phyloP scores from a whole-genome alignment of 2,888 invertebrate genomes.

The Matsumyia berberina region DNA sequence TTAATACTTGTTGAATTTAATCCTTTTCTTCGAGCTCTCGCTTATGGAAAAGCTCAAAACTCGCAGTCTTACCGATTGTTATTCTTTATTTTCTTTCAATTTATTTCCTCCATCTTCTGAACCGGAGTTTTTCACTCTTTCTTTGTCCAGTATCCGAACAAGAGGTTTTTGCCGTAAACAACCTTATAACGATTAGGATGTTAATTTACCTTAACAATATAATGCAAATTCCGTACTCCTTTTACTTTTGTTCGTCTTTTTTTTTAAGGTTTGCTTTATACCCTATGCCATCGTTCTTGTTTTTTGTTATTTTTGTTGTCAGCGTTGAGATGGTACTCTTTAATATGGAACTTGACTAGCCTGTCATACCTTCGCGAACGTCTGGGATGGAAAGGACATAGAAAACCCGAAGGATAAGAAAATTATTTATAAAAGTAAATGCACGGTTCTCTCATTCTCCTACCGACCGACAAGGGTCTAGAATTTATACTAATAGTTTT shows the following conservation, averaged over 20 bases:
- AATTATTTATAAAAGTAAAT: constrained; percentile 39
- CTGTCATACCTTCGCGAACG: constrained; percentile 11
- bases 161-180: constrained; percentile 6
- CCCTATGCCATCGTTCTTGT: constrained; percentile 3
- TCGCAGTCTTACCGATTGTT: too few relatives aligned
- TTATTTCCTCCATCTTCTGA: too few relatives aligned
- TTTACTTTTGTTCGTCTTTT: neutral
- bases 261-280: neutral
- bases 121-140: neutral
- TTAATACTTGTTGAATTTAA: too few relatives aligned
- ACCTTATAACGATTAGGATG: constrained; percentile 11
- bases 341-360: constrained; percentile 23
- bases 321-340: constrained; percentile 29
- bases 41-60: too few relatives aligned
- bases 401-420: constrained; percentile 17
- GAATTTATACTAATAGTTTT: constrained; percentile 41
- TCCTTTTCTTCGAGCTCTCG: too few relatives aligned
- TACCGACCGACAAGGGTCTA: constrained; percentile 16
- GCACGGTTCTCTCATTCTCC: constrained; percentile 13
- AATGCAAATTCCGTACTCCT: constrained; percentile 3
- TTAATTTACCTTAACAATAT: constrained; percentile 11
- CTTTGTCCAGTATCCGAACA: neutral
- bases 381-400: constrained; percentile 13
- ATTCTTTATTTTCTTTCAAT: too few relatives aligned
- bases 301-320: constrained; percentile 32